A percentile compares a stretch with the other conserved stretches of the same genome.
These are phyloP conservation scores for Heteronetta atricapilla DNA, from an alignment of 2,113 vertebrate species.

Conservation along the genomic window DNA sequence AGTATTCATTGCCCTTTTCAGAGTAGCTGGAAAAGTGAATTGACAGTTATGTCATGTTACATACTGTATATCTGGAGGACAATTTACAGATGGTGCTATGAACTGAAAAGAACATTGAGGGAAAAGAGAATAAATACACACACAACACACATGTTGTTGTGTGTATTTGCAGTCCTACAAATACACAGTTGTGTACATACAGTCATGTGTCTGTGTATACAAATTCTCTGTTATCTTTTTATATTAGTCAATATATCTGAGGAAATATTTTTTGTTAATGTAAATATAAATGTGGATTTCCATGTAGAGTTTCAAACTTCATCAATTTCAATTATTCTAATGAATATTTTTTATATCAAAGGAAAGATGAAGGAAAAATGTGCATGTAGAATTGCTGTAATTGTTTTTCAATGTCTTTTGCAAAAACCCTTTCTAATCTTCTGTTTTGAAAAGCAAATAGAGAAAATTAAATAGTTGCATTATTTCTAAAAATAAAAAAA, in stretches of 20 bases:
- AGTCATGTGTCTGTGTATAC: neutral
- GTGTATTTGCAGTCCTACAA: neutral
- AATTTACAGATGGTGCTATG: neutral
- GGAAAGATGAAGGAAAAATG: neutral
- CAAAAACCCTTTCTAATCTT: neutral
- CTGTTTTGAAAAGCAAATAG: neutral
- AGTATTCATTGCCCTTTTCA: conserved; percentile 21
- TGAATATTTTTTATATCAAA: neutral
- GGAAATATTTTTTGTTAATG: neutral
- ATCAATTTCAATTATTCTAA: neutral
- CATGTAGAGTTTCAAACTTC: neutral
- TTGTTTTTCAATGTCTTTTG: neutral
- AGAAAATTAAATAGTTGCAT: neutral
- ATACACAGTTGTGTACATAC: neutral
- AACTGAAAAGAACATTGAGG: neutral
- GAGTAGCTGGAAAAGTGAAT: neutral
- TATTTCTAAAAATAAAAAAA: neutral
- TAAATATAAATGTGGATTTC: neutral
- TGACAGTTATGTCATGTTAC: neutral
- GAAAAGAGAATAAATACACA: neutral
- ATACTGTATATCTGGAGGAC: neutral
- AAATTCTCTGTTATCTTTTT: neutral
- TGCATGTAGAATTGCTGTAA: neutral
- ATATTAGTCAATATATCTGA: neutral
- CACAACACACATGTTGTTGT: neutral